Percentiles rank a stretch among this genome's conserved stretches.
Evolutionary conservation across 2,888 invertebrate species (phyloP).

Genomic region (Sarcophaga caerulescens): DNA sequence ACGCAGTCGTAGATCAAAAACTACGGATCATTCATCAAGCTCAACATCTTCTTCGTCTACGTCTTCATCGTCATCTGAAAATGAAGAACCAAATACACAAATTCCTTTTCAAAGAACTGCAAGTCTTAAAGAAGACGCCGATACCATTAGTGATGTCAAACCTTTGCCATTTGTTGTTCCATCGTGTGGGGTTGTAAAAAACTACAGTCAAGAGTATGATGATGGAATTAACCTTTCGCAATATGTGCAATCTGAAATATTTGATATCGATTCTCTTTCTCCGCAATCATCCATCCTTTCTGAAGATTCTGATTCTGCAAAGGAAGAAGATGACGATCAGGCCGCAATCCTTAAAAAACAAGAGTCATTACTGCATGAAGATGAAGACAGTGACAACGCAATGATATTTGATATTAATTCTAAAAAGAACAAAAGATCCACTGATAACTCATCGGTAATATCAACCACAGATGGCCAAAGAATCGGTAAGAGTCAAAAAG

Average conservation of each 20-base stretch:
- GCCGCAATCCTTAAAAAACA: slow-evolving; percentile 2
- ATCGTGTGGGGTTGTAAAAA: neutral
- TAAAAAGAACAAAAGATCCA: slow-evolving; percentile 40
- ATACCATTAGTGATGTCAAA: slow-evolving; percentile 33
- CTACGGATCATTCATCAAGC: slow-evolving; percentile 66
- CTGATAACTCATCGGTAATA: neutral
- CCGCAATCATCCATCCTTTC: slow-evolving; percentile 53
- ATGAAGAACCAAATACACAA: slow-evolving; percentile 25
- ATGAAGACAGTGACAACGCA: slow-evolving; percentile 53
- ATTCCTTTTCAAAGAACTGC: neutral
- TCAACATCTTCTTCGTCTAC: slow-evolving; percentile 45
- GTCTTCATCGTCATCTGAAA: slow-evolving; percentile 42
- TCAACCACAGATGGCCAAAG: slow-evolving; percentile 18
- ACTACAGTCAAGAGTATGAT: slow-evolving; percentile 69
- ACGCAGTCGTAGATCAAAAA: slow-evolving; percentile 65
- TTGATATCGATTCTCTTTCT: slow-evolving; percentile 67
- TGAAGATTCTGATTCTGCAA: slow-evolving; percentile 53
- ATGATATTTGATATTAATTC: slow-evolving; percentile 53
- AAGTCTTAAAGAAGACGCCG: neutral
- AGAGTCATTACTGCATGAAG: slow-evolving; percentile 2
- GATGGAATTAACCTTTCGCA: slow-evolving; percentile 74
- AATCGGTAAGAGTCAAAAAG: slow-evolving; percentile 23
- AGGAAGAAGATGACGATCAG: slow-evolving; percentile 28
- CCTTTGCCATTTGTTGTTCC: neutral
- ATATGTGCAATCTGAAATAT: slow-evolving; percentile 74